Percentiles rank a stretch among this genome's conserved stretches.
phyloP scores from a whole-genome alignment of 2,888 invertebrate genomes.

The Chironomus tentans region DNA sequence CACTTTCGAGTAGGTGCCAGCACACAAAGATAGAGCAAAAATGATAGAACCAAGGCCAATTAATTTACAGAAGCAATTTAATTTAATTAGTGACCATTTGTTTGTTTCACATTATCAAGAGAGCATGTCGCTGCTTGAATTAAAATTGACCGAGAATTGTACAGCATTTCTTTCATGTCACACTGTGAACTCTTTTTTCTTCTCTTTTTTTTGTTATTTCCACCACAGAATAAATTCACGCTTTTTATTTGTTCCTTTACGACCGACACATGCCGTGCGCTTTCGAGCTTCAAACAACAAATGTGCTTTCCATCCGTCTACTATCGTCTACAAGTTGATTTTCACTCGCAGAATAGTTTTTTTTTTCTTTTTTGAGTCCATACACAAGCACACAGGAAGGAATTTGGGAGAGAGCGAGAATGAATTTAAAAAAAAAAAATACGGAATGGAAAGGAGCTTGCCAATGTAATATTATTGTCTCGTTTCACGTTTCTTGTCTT shows the following conservation, averaged over 20 bases:
- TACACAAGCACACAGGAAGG: no score
- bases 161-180: no score
- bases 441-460: neutral
- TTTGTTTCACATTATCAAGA: neutral
- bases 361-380: neutral
- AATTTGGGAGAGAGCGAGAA: neutral
- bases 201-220: neutral
- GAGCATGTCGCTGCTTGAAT: neutral
- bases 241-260: no score
- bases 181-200: neutral
- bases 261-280: slow-evolving; percentile 19
- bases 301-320: slow-evolving; percentile 10
- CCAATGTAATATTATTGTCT: neutral
- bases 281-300: slow-evolving; percentile 19
- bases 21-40: no score
- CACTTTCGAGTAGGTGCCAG: no score
- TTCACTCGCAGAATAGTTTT: neutral
- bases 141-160: slow-evolving; percentile 11
- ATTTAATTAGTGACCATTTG: slow-evolving; percentile 8
- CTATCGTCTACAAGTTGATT: slow-evolving; percentile 18
- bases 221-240: neutral
- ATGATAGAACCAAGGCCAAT: slow-evolving; percentile 3
- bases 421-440: neutral
- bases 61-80: slow-evolving; percentile 7
- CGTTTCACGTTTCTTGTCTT: no score